Percentiles rank a stretch among this genome's conserved stretches.
These are phyloP conservation scores for Pseudochirops cupreus DNA, from an alignment of 2,797 vertebrate genomes.

Conservation along the genomic window DNA sequence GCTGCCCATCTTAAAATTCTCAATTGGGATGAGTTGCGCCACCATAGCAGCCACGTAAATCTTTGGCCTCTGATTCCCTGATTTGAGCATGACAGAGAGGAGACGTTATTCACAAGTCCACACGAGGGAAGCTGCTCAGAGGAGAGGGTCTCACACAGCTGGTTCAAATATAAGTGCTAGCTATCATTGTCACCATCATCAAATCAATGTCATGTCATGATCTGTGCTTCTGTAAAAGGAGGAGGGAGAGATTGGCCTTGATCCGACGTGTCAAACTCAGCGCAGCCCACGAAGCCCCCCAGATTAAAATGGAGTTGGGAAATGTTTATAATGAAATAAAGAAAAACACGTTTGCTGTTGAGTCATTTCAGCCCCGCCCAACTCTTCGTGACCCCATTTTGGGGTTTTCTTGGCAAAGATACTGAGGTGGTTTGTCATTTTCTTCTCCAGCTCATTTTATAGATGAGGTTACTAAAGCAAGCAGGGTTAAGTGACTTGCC, in stretches of 20 bases:
- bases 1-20: conserved; percentile 15
- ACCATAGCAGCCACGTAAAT: neutral
- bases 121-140: neutral
- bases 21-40: neutral
- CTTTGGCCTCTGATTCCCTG: neutral
- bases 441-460: neutral
- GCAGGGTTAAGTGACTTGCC: neutral
- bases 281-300: neutral
- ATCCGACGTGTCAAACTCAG: neutral
- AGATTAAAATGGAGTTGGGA: neutral
- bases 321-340: neutral
- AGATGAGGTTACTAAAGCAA: neutral
- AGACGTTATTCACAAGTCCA: neutral
- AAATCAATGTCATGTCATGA: neutral
- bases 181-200: neutral
- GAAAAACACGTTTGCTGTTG: neutral
- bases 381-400: neutral
- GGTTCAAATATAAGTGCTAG: neutral
- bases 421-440: neutral
- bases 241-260: neutral
- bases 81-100: neutral
- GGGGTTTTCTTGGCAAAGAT: neutral
- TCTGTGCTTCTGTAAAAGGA: neutral
- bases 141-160: neutral
- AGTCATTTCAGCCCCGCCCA: neutral